Percentiles rank a stretch among this genome's conserved stretches.
phyloP scores from a whole-genome alignment of 2,888 invertebrate species.

The Himalopsyche anomala region DNA sequence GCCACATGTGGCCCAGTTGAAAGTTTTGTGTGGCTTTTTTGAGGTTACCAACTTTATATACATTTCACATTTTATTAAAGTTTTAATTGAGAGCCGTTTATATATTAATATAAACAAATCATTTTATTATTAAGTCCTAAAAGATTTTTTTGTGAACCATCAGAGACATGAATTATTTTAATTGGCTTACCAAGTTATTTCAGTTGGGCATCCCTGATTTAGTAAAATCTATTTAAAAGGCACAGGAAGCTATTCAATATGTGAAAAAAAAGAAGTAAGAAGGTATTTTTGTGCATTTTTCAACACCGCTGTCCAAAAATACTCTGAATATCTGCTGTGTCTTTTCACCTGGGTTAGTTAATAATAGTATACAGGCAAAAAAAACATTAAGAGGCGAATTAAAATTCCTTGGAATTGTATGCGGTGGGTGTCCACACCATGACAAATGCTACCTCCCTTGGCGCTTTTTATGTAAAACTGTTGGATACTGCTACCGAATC shows the following conservation, averaged over 20 bases:
- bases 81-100: too few species aligned
- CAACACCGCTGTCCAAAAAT: not conserved
- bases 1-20: too few species aligned
- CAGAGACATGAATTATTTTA: too few species aligned
- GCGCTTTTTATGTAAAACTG: slow-evolving; percentile 31
- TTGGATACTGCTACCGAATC: slow-evolving; percentile 6
- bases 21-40: too few species aligned
- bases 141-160: too few species aligned
- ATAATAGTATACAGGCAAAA: slow-evolving; percentile 42
- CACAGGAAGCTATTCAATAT: not conserved
- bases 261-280: not conserved
- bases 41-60: too few species aligned
- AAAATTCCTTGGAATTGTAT: slow-evolving; percentile 45
- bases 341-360: slow-evolving; percentile 32
- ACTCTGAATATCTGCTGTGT: not conserved
- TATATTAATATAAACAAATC: too few species aligned
- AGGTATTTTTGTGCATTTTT: not conserved
- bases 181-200: too few species aligned
- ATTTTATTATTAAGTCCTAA: too few species aligned
- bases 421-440: slow-evolving; percentile 24
- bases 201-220: too few species aligned
- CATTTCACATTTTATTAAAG: too few species aligned
- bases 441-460: slow-evolving; percentile 47
- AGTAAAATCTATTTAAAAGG: not conserved
- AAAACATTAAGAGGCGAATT: slow-evolving; percentile 40